Evolutionary conservation across 2,797 vertebrate species (phyloP), one percentile per base, ranked within the genome.

Genomic region (Oreonectes daqikongensis): DNA sequence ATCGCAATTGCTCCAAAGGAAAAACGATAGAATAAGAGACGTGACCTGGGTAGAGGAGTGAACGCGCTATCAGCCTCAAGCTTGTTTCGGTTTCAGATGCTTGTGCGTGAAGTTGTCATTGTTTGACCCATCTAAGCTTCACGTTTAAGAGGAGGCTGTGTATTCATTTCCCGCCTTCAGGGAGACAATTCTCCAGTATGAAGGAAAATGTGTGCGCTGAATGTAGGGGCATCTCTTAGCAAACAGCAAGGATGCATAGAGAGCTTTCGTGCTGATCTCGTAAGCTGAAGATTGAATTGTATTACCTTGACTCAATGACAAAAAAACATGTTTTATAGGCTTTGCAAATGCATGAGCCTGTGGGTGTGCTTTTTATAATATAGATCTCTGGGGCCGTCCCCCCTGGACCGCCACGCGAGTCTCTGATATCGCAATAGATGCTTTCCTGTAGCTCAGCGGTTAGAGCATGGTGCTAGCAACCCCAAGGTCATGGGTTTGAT

Each of bases 151-250:
- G 61, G 46, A 14, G 55, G 44, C 60, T 50, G 35, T 61, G 61
- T 79, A 72, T 81, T 79, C 66, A 71, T 81, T 67, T 82, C 60
- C 76, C 75, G 32, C 74, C 79, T 74, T 77, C 50, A 50, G 75
- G 60, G 60, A 78, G 55, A 72, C n/a, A 42, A 66, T 72, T 74
- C 38, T 71, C 59, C 15, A 3, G 55, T 63, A 79, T 35, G 22
- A 10, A 26, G 44, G 57, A 53, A 81, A 80, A 85, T 63, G 17
- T 76, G 77, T 72, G 69, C 53, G 52, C 53, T 7, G n/a, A 75
- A 81, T 28, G 14, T 28, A 26, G 63, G 66, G 52, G 52, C 12
- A 30, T 66, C 59, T 60, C 30, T 74, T 53, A 42, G 53, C 28
- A 64, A 67, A 79, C 81, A 79, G 42, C 2, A 64, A 70, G 63